Percentiles rank a stretch among this genome's conserved stretches.
Conservation (phyloP, 2,797 vertebrate species). For the Cynopterus sphinx region DNA sequence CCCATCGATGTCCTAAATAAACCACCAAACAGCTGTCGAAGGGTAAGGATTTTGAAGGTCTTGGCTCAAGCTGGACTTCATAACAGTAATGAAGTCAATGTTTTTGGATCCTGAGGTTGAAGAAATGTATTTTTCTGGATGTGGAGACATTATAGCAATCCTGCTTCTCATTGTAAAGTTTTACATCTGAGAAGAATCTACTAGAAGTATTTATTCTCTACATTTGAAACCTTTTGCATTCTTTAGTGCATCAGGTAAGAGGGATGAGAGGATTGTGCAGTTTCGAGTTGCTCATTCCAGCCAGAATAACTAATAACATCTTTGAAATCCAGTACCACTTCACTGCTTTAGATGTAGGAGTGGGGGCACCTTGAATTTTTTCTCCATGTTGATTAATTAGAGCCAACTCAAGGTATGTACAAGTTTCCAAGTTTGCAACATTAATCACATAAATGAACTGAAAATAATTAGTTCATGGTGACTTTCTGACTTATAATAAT, state of each 20-base stretch:
- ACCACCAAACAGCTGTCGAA: slow-evolving; percentile 46
- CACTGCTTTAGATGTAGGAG: slow-evolving; percentile 70
- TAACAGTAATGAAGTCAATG: background rate
- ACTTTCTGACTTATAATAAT: slow-evolving; percentile 83
- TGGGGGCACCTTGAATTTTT: slow-evolving; percentile 75
- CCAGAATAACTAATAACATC: slow-evolving; percentile 64
- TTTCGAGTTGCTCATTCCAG: background rate
- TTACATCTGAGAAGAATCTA: slow-evolving; percentile 32
- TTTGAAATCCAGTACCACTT: slow-evolving; percentile 71
- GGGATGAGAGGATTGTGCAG: too few species aligned
- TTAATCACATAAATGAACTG: slow-evolving; percentile 85
- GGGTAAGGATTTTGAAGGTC: background rate
- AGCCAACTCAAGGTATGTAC: slow-evolving; percentile 80
- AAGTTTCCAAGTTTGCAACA: slow-evolving; percentile 83
- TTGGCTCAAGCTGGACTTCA: slow-evolving; percentile 5
- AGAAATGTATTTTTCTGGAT: background rate
- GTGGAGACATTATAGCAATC: background rate
- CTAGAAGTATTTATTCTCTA: slow-evolving; percentile 53
- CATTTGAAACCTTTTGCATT: background rate
- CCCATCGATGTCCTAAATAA: slow-evolving; percentile 35
- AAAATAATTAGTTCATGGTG: slow-evolving; percentile 84
- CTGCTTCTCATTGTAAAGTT: background rate
- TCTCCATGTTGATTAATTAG: slow-evolving; percentile 81
- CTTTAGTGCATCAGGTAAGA: background rate
- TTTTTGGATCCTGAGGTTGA: background rate